phyloP scores from a whole-genome alignment of 1,140 invertebrate species.

The Scaptodrosophila lebanonensis region DNA sequence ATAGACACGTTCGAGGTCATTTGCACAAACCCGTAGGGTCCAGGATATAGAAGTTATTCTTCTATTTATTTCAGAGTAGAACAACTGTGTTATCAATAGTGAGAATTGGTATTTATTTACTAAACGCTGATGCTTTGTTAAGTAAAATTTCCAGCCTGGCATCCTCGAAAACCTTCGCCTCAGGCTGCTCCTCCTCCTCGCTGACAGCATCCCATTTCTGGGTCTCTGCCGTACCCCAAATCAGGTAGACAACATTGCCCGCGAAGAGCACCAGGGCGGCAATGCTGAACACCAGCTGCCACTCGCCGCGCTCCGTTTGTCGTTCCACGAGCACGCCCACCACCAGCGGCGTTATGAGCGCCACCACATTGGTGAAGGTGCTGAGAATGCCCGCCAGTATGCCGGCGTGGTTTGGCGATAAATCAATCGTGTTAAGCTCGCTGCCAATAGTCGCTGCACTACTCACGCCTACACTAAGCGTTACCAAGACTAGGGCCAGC shows the following conservation, averaged over 20 bases:
- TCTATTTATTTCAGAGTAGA: too few relatives aligned
- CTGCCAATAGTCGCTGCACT: slow-evolving; percentile 86
- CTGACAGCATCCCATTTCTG: slow-evolving; percentile 81
- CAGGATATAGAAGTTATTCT: too few relatives aligned
- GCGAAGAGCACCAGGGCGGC: slow-evolving; percentile 83
- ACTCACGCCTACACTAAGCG: slow-evolving; percentile 86
- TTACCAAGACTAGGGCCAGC: slow-evolving; percentile 81
- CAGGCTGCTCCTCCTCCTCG: slow-evolving; percentile 19
- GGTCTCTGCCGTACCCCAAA: slow-evolving; percentile 81
- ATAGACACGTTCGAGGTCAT: too few relatives aligned
- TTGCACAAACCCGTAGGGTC: too few relatives aligned
- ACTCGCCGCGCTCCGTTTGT: slow-evolving; percentile 79
- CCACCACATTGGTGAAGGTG: slow-evolving; percentile 84
- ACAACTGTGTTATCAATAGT: too few relatives aligned
- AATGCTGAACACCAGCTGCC: slow-evolving; percentile 87
- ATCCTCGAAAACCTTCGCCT: slow-evolving; percentile 34
- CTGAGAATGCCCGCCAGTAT: slow-evolving; percentile 85
- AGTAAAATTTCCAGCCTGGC: slow-evolving; percentile 39
- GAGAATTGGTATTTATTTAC: too few relatives aligned
- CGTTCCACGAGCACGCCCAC: slow-evolving; percentile 82
- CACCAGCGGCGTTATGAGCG: slow-evolving; percentile 83
- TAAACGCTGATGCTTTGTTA: neutral
- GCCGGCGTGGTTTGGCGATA: slow-evolving; percentile 87
- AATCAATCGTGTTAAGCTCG: slow-evolving; percentile 84
- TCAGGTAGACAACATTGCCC: slow-evolving; percentile 83